These are phyloP conservation scores for Netelia virgata DNA, from an alignment of 2,888 invertebrate genomes.

Conservation along the genomic window DNA sequence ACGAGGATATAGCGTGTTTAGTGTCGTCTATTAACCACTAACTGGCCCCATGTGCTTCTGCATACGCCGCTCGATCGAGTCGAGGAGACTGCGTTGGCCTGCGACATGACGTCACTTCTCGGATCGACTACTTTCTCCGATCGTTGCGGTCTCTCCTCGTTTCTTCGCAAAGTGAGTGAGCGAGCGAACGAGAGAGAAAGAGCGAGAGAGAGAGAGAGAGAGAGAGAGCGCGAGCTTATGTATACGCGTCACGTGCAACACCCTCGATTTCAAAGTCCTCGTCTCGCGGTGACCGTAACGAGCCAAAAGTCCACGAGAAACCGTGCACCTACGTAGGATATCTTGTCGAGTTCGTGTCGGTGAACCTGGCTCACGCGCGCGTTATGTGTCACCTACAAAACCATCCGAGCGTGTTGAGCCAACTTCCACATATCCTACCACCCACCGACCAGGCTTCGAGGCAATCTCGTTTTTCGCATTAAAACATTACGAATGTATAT, in stretches of 20 bases:
- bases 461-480: conserved; percentile 37
- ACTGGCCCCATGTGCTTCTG: not conserved
- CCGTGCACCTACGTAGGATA: not conserved
- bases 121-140: conserved; percentile 63
- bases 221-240: not conserved
- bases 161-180: not conserved
- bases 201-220: not conserved
- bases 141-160: conserved; percentile 27
- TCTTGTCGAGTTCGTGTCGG: not conserved
- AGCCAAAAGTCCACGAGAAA: conserved; percentile 25
- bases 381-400: conserved; percentile 69
- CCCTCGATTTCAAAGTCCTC: conserved; percentile 22
- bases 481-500: not conserved
- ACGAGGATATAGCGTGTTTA: conserved; percentile 30
- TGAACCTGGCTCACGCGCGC: conserved; percentile 50
- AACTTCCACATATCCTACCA: conserved; percentile 54
- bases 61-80: not conserved
- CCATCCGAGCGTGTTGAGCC: conserved; percentile 50
- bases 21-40: conserved; percentile 46
- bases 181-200: not conserved
- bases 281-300: not conserved
- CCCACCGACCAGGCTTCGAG: conserved; percentile 39
- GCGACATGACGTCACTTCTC: conserved; percentile 55
- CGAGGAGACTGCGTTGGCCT: not conserved
- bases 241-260: conserved; percentile 16